Base-by-base conservation (phyloP, 1,140 invertebrate genomes). In the Trachymyrmex septentrionalis region DNA sequence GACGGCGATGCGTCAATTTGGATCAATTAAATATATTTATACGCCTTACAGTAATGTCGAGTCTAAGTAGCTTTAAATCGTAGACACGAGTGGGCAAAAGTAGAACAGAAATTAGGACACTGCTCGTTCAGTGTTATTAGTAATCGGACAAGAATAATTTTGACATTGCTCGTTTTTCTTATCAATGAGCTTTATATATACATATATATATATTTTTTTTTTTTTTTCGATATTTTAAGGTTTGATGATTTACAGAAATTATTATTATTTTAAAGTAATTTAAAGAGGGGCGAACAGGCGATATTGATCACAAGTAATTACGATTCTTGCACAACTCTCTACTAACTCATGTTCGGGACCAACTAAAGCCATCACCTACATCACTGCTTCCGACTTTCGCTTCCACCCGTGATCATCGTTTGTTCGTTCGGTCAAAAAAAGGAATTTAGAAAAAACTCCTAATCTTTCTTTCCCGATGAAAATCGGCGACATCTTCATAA, bases 281-380 rank as follows among this genome's bases (percentile, higher is more conserved):
- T 24, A 10, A 21, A n/a, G 50, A n/a, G 50, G n/a, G 53, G 6
- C 30, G 48, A 14, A 21, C 19, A 16, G 57, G 16, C 10, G 38
- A n/a, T 12, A 4, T 61, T 67, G 10, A 38, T 81, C 48, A 24
- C 24, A 30, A 19, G 82, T 78, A 77, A 89, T 76, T 53, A 81
- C 72, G 63, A 88, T 91, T 91, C 80, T 67, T 87, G 87, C 90
- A 86, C 88, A 90, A 88, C 82, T 80, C 86, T 66, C 81, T 89
- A 63, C 77, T 93, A 91, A 92, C 88, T 93, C 92, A 92, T 93
- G 92, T 94, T 95, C 92, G 94, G 95, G 95, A 95, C 95, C 94
- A 95, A 95, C 93, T 94, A 93, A 93, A 93, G 91, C 90, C 92
- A 93, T 91, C 91, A 93, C 92, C 88, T 88, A 86, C 86, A 90